Evolutionary conservation across 1,140 invertebrate species (phyloP).

Genomic region (Melitaea cinxia): DNA sequence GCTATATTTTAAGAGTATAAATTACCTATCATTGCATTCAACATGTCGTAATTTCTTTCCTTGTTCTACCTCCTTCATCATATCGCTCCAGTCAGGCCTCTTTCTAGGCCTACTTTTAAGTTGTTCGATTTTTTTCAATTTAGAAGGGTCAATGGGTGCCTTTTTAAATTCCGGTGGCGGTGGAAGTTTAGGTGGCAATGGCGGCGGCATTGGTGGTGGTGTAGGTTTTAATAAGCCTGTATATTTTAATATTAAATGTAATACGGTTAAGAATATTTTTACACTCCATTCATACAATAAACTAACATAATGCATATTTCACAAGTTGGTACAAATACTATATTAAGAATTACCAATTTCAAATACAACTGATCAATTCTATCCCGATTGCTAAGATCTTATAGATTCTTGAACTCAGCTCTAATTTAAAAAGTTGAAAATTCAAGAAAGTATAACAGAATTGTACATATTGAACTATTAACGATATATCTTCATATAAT

Average conservation of each 20-base stretch:
- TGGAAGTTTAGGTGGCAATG: slow-evolving; percentile 87
- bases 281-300: too few relatives aligned
- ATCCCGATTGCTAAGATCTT: too few relatives aligned
- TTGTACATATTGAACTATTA: too few relatives aligned
- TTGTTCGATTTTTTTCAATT: slow-evolving; percentile 84
- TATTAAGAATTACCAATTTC: too few relatives aligned
- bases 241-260: not conserved
- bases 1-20: not conserved
- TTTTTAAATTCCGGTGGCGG: slow-evolving; percentile 84
- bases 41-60: slow-evolving; percentile 90
- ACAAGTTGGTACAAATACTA: too few relatives aligned
- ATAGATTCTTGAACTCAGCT: too few relatives aligned
- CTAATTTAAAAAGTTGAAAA: too few relatives aligned
- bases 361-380: too few relatives aligned
- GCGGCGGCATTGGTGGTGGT: slow-evolving; percentile 82
- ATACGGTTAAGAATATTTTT: too few relatives aligned
- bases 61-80: slow-evolving; percentile 94
- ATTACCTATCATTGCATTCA: slow-evolving; percentile 90
- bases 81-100: slow-evolving; percentile 92
- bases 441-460: too few relatives aligned
- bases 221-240: slow-evolving; percentile 76
- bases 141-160: slow-evolving; percentile 74
- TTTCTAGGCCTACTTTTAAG: slow-evolving; percentile 88
- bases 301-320: too few relatives aligned
- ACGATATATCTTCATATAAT: too few relatives aligned